These are phyloP conservation scores for Syngnathoides biaculeatus DNA, from an alignment of 2,113 vertebrate species.

Conservation along the genomic window DNA sequence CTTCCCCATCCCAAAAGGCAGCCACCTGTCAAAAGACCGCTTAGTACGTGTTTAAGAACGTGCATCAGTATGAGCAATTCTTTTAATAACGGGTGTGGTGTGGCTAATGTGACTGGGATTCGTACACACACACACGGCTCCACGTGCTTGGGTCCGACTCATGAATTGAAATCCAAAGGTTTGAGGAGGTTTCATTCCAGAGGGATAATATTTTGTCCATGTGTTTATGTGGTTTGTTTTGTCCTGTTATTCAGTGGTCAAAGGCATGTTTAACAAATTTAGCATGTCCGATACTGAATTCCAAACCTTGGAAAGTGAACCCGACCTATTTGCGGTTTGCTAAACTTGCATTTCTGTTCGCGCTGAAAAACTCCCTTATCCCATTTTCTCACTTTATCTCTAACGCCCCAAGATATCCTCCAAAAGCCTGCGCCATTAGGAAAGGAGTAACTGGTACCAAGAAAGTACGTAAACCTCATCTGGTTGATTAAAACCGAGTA, in stretches of 20 bases:
- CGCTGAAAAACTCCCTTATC: too few relatives aligned
- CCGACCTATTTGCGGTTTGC: too few relatives aligned
- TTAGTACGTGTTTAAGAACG: constrained; percentile 64
- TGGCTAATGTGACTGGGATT: constrained; percentile 61
- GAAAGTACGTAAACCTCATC: too few relatives aligned
- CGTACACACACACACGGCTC: constrained; percentile 53
- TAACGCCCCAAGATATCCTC: too few relatives aligned
- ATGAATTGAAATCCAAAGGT: constrained; percentile 40
- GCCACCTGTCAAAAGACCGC: constrained; percentile 55
- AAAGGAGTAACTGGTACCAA: too few relatives aligned
- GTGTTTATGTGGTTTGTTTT: constrained; percentile 36
- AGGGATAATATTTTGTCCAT: constrained; percentile 44
- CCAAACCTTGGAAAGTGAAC: neutral
- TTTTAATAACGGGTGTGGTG: constrained; percentile 74
- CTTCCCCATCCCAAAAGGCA: constrained; percentile 4
- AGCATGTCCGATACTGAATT: neutral
- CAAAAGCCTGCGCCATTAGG: too few relatives aligned
- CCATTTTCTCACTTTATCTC: too few relatives aligned
- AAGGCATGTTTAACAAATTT: constrained; percentile 35
- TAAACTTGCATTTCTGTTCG: too few relatives aligned
- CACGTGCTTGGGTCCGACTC: constrained; percentile 67
- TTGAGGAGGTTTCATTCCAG: constrained; percentile 61
- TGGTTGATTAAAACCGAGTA: too few relatives aligned
- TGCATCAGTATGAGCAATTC: constrained; percentile 72
- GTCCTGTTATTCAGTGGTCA: constrained; percentile 38